phyloP scores from a whole-genome alignment of 2,888 invertebrate species.

The Dascillus cervinus region DNA sequence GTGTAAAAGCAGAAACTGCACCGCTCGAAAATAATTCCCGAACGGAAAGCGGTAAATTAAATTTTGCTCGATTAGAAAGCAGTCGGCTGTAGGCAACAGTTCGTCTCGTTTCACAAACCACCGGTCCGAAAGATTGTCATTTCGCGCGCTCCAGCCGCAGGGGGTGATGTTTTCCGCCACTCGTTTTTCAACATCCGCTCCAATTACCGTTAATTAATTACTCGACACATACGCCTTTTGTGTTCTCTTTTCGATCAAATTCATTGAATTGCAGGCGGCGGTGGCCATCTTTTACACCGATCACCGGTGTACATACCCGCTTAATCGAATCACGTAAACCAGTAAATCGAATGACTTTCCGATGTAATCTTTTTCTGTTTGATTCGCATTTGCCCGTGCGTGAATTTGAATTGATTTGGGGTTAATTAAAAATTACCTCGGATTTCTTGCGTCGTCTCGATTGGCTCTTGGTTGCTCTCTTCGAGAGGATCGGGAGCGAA shows the following conservation, averaged over 20 bases:
- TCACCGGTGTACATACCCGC: conserved; percentile 9
- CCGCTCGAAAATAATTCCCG: conserved; percentile 8
- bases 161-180: conserved; percentile 9
- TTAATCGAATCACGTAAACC: conserved; percentile 9
- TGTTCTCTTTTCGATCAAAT: too few species aligned
- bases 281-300: conserved; percentile 9
- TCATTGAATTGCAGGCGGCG: too few species aligned
- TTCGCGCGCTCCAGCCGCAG: conserved; percentile 11
- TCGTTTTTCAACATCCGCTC: background rate
- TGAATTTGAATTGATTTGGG: background rate
- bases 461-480: conserved; percentile 22
- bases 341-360: conserved; percentile 9
- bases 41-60: conserved; percentile 28
- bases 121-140: conserved; percentile 34
- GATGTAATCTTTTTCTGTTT: conserved; percentile 5
- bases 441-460: conserved; percentile 37
- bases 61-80: conserved; percentile 36
- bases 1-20: too few species aligned
- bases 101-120: conserved; percentile 35
- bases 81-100: conserved; percentile 23
- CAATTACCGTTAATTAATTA: background rate
- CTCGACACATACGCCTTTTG: too few species aligned
- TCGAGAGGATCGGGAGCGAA: conserved; percentile 34
- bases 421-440: conserved; percentile 27
- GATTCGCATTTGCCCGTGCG: conserved; percentile 2